phyloP scores from a whole-genome alignment of 2,113 vertebrate genomes.

The Ciconia stormi region DNA sequence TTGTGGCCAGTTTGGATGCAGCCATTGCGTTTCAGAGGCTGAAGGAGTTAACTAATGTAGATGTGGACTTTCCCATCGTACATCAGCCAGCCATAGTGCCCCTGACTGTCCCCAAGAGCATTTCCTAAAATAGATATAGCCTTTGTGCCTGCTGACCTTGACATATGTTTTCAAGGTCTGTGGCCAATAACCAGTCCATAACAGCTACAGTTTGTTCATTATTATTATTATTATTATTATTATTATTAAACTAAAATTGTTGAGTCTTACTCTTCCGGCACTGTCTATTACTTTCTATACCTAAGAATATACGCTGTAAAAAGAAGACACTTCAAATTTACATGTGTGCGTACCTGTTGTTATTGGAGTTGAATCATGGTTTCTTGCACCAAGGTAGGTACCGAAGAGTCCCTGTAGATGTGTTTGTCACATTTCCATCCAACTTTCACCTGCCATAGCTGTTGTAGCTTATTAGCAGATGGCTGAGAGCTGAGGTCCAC shows the following conservation, averaged over 20 bases:
- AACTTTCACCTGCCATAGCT: neutral
- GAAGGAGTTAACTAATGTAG: neutral
- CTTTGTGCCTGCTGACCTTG: neutral
- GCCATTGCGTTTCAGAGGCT: fast-evolving
- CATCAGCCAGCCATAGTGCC: neutral
- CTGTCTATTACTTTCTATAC: neutral
- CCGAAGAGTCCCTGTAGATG: neutral
- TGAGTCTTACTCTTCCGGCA: neutral
- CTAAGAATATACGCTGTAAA: neutral
- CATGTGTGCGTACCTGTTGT: neutral
- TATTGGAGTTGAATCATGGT: neutral
- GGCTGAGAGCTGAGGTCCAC: neutral
- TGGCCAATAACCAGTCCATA: neutral
- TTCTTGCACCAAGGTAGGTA: neutral
- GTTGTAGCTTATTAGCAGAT: neutral
- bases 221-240: neutral
- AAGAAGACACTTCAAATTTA: neutral
- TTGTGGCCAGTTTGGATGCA: neutral
- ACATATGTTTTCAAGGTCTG: neutral
- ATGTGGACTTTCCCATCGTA: neutral
- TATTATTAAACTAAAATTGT: neutral
- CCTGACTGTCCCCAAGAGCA: neutral
- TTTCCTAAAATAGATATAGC: neutral
- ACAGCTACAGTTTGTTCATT: neutral
- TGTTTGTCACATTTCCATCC: neutral